A percentile compares a stretch with the other conserved stretches of the same genome.
These are phyloP conservation scores for Eurytoma adleriae DNA, from an alignment of 2,888 invertebrate species.

Conservation along the genomic window DNA sequence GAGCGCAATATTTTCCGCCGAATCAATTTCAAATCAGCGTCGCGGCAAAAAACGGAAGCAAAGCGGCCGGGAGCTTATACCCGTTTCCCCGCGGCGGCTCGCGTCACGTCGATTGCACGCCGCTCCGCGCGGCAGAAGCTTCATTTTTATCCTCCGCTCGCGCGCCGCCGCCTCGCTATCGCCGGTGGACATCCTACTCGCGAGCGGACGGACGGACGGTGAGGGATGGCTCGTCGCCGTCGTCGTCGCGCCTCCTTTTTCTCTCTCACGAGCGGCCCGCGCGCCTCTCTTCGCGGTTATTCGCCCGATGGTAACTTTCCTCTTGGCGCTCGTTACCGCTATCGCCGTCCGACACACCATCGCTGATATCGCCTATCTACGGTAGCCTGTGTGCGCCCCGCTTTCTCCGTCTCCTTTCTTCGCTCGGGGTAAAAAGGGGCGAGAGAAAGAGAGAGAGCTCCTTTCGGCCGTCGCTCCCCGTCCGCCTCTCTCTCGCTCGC, in stretches of 20 bases:
- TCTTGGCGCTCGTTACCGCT: conserved; percentile 66
- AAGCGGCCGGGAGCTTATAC: neutral
- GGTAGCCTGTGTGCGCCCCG: conserved; percentile 30
- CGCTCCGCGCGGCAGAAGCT: no score
- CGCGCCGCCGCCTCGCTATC: neutral
- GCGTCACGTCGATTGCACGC: neutral
- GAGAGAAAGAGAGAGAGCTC: neutral
- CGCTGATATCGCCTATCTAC: conserved; percentile 63
- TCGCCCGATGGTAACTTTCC: conserved; percentile 70
- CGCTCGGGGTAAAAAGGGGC: neutral
- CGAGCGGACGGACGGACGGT: conserved; percentile 19
- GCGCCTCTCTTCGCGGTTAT: conserved; percentile 64
- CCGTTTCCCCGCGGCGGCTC: neutral
- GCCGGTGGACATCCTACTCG: conserved; percentile 29
- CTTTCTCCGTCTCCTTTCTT: conserved; percentile 1
- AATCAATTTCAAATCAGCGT: no score
- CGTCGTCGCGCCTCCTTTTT: conserved; percentile 38
- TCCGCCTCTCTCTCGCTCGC: conserved; percentile 29
- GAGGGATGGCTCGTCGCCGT: conserved; percentile 49
- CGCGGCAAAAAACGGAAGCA: no score
- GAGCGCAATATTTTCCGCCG: no score
- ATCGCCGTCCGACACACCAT: conserved; percentile 65
- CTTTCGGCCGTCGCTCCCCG: no score
- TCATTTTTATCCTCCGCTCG: neutral
- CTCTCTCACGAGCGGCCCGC: neutral